Conservation (phyloP, 2,888 invertebrate species). For the Cephus spinipes region DNA sequence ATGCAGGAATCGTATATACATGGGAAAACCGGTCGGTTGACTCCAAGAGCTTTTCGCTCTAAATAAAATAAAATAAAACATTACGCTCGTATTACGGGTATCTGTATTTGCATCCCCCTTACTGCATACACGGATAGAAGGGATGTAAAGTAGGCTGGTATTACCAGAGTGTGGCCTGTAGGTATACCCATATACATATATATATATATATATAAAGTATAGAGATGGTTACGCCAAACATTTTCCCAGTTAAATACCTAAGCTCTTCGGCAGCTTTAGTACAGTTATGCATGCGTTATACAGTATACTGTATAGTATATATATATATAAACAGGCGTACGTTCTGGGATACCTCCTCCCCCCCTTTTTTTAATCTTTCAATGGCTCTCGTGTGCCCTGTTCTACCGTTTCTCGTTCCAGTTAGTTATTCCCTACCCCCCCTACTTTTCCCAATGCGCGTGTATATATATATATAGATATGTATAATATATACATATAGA, state of each 20-base stretch:
- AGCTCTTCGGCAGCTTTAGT: slow-evolving; percentile 20
- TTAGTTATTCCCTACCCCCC: slow-evolving; percentile 1
- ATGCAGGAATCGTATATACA: not conserved
- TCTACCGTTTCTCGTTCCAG: slow-evolving; percentile 12
- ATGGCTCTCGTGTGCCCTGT: slow-evolving; percentile 40
- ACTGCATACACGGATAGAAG: not conserved
- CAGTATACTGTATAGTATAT: not conserved
- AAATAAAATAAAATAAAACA: slow-evolving; percentile 49
- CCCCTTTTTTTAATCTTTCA: slow-evolving; percentile 50
- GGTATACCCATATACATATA: not conserved
- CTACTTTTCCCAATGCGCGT: slow-evolving; percentile 3
- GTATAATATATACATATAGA: not conserved
- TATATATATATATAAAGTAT: not conserved
- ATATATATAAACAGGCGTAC: slow-evolving; percentile 23
- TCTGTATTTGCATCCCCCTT: slow-evolving; percentile 8
- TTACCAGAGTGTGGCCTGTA: not conserved
- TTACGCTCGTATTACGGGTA: slow-evolving; percentile 25
- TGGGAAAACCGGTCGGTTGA: not conserved
- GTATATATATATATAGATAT: not conserved
- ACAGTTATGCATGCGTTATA: slow-evolving; percentile 1
- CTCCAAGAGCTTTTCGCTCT: slow-evolving; percentile 16
- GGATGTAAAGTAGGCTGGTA: not conserved
- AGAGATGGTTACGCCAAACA: slow-evolving; percentile 24
- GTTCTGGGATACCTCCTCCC: slow-evolving; percentile 2
- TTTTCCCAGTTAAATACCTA: slow-evolving; percentile 45